Percentiles rank a stretch among this genome's conserved stretches.
Evolutionary conservation across 2,888 invertebrate genomes (phyloP).

Genomic region (Hyppa rectilinea): DNA sequence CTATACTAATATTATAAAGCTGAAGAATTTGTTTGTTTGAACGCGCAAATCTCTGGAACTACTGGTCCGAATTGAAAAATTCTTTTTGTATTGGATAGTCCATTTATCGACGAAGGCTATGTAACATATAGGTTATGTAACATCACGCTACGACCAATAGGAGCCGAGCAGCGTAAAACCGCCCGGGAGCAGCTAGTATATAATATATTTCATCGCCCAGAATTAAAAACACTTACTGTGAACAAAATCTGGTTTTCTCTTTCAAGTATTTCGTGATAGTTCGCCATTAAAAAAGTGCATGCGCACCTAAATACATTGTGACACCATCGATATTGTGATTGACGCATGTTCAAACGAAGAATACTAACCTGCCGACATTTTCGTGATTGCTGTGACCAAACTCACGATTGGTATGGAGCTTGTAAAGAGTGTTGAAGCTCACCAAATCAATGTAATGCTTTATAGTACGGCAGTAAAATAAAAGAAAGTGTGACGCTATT

Average conservation of each 20-base stretch:
- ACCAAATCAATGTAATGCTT: slow-evolving; percentile 20
- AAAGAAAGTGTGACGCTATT: slow-evolving; percentile 1
- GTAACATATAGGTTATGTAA: too few species aligned
- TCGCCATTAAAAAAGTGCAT: slow-evolving; percentile 21
- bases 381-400: slow-evolving; percentile 8
- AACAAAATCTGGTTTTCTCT: slow-evolving; percentile 27
- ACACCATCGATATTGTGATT: slow-evolving; percentile 16
- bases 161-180: too few species aligned
- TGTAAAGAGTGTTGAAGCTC: slow-evolving; percentile 7
- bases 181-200: too few species aligned
- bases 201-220: not conserved
- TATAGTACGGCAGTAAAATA: slow-evolving; percentile 8
- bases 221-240: slow-evolving; percentile 1
- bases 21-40: too few species aligned
- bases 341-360: not conserved
- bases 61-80: too few species aligned
- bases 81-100: too few species aligned
- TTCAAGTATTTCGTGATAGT: slow-evolving; percentile 28
- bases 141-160: too few species aligned
- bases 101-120: too few species aligned
- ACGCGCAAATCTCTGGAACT: too few species aligned
- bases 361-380: not conserved
- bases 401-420: slow-evolving; percentile 1
- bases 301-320: slow-evolving; percentile 16
- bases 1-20: too few species aligned